Evolutionary conservation across 2,888 invertebrate species (phyloP).

Genomic region (Plebejus argus): DNA sequence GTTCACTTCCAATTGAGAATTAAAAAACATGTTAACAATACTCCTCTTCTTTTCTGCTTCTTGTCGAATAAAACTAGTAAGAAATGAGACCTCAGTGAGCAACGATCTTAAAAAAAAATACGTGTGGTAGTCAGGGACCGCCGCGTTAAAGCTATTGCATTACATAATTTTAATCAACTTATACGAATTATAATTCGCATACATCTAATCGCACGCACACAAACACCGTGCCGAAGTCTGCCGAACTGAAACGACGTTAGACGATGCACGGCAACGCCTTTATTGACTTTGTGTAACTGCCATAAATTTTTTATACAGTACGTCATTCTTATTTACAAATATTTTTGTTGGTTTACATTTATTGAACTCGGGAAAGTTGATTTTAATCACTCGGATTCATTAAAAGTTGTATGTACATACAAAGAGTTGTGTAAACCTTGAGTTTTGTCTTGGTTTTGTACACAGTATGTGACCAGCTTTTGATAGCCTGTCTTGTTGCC

Average conservation of each 20-base stretch:
- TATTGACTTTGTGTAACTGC: neutral
- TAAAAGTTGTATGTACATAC: slow-evolving; percentile 5
- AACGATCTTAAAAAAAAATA: too few species aligned
- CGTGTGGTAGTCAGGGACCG: too few species aligned
- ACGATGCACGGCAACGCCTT: too few species aligned
- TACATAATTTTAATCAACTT: too few species aligned
- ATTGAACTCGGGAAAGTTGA: neutral
- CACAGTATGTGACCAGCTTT: slow-evolving; percentile 8
- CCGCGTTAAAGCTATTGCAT: too few species aligned
- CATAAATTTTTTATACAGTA: neutral
- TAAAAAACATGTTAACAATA: slow-evolving; percentile 8
- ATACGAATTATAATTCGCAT: too few species aligned
- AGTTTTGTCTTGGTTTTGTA: neutral
- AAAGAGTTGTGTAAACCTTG: neutral
- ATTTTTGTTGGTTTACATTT: too few species aligned
- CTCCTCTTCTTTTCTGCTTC: neutral
- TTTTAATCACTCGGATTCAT: neutral
- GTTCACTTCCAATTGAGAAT: slow-evolving; percentile 13
- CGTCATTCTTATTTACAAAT: neutral
- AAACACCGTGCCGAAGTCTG: too few species aligned
- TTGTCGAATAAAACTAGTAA: neutral
- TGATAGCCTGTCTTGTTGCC: neutral
- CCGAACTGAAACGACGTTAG: too few species aligned
- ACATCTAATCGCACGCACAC: too few species aligned
- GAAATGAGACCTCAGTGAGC: neutral